A percentile compares a stretch with the other conserved stretches of the same genome.
phyloP scores from a whole-genome alignment of 2,797 vertebrate genomes.

The Peromyscus eremicus region DNA sequence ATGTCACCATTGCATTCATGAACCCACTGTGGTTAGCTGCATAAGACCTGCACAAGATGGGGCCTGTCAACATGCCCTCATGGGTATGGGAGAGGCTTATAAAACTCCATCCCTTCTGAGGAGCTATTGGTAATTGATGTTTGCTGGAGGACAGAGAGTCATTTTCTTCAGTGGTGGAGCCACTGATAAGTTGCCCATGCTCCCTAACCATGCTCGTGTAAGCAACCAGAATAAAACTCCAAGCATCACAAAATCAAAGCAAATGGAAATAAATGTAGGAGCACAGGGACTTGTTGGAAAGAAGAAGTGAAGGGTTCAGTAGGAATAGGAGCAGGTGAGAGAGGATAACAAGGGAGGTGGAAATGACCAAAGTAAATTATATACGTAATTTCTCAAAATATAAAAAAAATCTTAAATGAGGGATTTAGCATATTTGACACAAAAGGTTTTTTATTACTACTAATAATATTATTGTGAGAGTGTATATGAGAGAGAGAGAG shows the following conservation, averaged over 20 bases:
- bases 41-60: neutral
- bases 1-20: neutral
- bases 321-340: neutral
- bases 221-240: neutral
- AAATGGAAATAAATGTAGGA: neutral
- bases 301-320: neutral
- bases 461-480: neutral
- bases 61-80: neutral
- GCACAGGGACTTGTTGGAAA: neutral
- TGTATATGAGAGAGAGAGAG: neutral
- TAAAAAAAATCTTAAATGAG: neutral
- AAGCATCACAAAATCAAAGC: neutral
- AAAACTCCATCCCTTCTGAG: neutral
- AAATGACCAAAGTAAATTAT: neutral
- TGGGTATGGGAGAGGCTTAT: neutral
- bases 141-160: neutral
- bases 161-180: neutral
- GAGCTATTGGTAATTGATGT: neutral
- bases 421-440: neutral
- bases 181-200: neutral
- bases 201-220: neutral
- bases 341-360: neutral
- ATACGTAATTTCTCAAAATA: neutral
- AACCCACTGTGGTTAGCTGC: neutral
- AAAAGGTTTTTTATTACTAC: neutral